Base-by-base conservation (phyloP, 2,888 invertebrate genomes). In the Terebella lapidaria region DNA sequence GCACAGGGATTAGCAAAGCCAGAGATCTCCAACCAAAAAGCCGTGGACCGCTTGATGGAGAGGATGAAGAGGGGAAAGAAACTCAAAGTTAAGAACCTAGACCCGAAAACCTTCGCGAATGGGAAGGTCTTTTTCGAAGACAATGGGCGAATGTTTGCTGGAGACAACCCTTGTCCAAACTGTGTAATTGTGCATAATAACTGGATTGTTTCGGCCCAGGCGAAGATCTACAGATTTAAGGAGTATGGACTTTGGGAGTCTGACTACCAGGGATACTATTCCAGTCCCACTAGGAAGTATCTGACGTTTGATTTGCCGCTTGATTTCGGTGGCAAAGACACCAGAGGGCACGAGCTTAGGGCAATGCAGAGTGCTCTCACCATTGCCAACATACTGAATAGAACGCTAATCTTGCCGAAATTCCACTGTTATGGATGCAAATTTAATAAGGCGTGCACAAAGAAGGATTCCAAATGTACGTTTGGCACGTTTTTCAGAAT, bases 371-470 rank as follows among this genome's bases (percentile, higher is more conserved):
- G 20, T 20, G 61, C 61, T 10, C 42, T 61, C 4, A 45, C 54
- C 26, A 42, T 61, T 18, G 61, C 46, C 4, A 29, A 30, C 18
- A 47, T 61, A 4, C 58, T 58, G 20, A 55, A 55, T 20, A 10
- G 58, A 24, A 58, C 58, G 4, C 25, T 58, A 1, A 55, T 58
- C 18, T 27, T 58, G 2, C 58, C 58, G 2, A 10, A 5, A 22
- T 58, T 58, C 45, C 58, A 58, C 22, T 58, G 58, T n/a, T 84
- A 84, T 88, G 94, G 94, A 93, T 90, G 94, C 93, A 87, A 93
- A 93, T 89, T 93, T 93, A 85, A 93, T 92, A 92, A 93, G 94
- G 46, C 30, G 5, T 49, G 2, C n/a, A 35, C 10, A 35, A 26
- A 46, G 28, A 4, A 10, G 0, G 26, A 51, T 30, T 25, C 29